A percentile compares a stretch with the other conserved stretches of the same genome.
phyloP scores from a whole-genome alignment of 1,140 invertebrate species.

The Meloidogyne exigua region DNA sequence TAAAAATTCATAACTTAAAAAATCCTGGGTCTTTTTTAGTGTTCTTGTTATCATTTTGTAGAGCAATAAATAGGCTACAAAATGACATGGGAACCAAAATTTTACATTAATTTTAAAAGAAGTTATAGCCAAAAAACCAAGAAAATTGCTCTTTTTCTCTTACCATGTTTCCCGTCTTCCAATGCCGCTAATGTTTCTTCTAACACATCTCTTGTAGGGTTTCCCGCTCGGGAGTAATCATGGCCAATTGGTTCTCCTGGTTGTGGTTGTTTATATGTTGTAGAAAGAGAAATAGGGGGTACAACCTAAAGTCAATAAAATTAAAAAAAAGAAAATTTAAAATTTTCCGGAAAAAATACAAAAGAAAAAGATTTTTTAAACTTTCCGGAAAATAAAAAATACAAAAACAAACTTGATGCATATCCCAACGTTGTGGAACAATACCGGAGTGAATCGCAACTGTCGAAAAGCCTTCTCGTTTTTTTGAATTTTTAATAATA shows the following conservation, averaged over 20 bases:
- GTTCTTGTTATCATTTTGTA: too few species aligned
- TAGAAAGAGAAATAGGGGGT: slow-evolving; percentile 83
- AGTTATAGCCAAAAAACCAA: neutral
- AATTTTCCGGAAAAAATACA: neutral
- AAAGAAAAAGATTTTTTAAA: too few species aligned
- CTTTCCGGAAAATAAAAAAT: neutral
- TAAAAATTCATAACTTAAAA: neutral
- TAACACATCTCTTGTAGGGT: slow-evolving; percentile 84
- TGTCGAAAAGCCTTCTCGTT: slow-evolving; percentile 28
- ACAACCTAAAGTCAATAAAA: slow-evolving; percentile 71
- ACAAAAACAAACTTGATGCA: slow-evolving; percentile 32
- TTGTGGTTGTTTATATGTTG: slow-evolving; percentile 86
- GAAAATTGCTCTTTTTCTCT: neutral
- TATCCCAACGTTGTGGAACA: slow-evolving; percentile 35
- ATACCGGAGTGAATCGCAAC: slow-evolving; percentile 32
- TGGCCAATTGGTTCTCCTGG: slow-evolving; percentile 77
- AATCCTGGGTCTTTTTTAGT: neutral
- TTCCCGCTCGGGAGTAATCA: slow-evolving; percentile 73
- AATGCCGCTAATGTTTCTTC: slow-evolving; percentile 85
- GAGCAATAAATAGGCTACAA: too few species aligned
- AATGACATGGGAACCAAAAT: too few species aligned
- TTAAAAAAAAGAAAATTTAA: slow-evolving; percentile 50
- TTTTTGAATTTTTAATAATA: slow-evolving; percentile 7
- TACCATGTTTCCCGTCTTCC: slow-evolving; percentile 82
- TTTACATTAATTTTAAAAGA: neutral